Percentiles rank a stretch among this genome's conserved stretches.
These are phyloP conservation scores for Tolypeutes matacus DNA, from an alignment of 2,797 vertebrate genomes.

Conservation along the genomic window DNA sequence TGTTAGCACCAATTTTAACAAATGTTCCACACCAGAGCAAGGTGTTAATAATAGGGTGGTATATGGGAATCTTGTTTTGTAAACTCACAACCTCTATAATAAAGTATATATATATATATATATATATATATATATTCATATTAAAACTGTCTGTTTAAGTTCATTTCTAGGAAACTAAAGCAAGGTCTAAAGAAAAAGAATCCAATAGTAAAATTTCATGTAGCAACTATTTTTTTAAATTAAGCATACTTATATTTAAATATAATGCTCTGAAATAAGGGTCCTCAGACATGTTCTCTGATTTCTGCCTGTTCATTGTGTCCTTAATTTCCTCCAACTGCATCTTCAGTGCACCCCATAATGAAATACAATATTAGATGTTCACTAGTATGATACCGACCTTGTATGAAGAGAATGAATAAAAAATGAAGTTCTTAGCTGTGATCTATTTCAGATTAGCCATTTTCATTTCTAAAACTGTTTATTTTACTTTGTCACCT, in stretches of 20 bases:
- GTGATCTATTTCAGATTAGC: constrained; percentile 86
- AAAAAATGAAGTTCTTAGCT: constrained; percentile 89
- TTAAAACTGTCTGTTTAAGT: constrained; percentile 3
- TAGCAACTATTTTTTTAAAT: constrained; percentile 73
- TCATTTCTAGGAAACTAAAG: constrained; percentile 70
- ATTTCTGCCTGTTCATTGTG: constrained; percentile 77
- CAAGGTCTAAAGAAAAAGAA: constrained; percentile 74
- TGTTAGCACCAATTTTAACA: too few species aligned
- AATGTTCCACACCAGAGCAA: too few species aligned
- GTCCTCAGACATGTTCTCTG: constrained; percentile 70
- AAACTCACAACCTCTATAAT: too few species aligned
- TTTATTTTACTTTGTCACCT: constrained; percentile 89
- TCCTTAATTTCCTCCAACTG: constrained; percentile 85
- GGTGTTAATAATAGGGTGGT: too few species aligned
- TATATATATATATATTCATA: not conserved
- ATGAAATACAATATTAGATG: constrained; percentile 86
- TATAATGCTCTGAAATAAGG: constrained; percentile 70
- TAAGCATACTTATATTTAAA: constrained; percentile 66
- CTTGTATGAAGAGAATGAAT: constrained; percentile 90
- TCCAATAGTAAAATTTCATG: constrained; percentile 66
- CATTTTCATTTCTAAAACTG: constrained; percentile 89
- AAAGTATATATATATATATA: too few species aligned
- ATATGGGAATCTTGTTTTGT: too few species aligned
- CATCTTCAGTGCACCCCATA: constrained; percentile 79
- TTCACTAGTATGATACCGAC: constrained; percentile 87